Evolutionary conservation across 2,888 invertebrate species (phyloP).

Genomic region (Coremacera marginata): DNA sequence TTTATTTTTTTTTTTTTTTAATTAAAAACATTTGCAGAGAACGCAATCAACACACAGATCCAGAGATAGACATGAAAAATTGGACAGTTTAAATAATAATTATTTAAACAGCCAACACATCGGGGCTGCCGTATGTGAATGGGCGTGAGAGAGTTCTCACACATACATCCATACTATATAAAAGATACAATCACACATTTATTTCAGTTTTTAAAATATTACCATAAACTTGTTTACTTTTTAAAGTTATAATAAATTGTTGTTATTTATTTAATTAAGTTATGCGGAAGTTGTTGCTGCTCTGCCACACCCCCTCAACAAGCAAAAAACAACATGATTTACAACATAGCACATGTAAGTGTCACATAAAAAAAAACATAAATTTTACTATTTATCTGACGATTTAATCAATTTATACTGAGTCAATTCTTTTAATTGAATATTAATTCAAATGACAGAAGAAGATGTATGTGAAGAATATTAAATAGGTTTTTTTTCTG

Average conservation of each 20-base stretch:
- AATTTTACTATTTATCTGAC: slow-evolving; percentile 7
- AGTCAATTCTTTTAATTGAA: slow-evolving; percentile 5
- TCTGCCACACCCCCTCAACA: not conserved
- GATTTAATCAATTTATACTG: not conserved
- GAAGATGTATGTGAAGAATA: not conserved
- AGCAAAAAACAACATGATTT: not conserved
- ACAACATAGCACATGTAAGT: not conserved
- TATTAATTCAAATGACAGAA: not conserved
- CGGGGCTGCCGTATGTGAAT: too few relatives aligned
- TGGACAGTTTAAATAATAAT: not conserved
- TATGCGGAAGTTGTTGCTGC: not conserved
- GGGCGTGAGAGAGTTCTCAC: too few relatives aligned
- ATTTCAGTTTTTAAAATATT: too few relatives aligned
- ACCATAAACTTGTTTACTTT: too few relatives aligned
- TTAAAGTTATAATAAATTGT: too few relatives aligned
- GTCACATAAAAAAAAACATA: slow-evolving; percentile 9
- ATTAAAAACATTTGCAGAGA: slow-evolving; percentile 5
- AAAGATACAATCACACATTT: too few relatives aligned
- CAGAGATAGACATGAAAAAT: slow-evolving; percentile 3
- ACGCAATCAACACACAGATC: slow-evolving; percentile 2
- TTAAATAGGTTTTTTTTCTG: too few relatives aligned
- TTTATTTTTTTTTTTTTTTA: not conserved
- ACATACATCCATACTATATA: too few relatives aligned
- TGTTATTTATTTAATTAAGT: too few relatives aligned
- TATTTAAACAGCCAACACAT: too few relatives aligned